phyloP scores from a whole-genome alignment of 1,140 invertebrate species.

The Drosophila persimilis region DNA sequence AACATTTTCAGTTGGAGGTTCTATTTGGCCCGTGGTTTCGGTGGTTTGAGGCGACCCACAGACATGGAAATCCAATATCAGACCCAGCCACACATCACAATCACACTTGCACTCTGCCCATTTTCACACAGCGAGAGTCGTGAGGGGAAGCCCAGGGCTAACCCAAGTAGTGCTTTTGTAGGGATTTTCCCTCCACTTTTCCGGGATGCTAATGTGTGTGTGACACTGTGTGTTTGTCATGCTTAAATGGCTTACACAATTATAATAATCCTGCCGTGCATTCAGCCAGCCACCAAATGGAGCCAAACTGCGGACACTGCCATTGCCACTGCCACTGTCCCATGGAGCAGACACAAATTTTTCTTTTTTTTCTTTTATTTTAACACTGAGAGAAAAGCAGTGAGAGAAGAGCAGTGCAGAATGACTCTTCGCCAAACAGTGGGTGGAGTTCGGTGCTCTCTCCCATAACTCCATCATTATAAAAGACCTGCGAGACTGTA shows the following conservation, averaged over 20 bases:
- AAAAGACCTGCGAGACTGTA: too few species aligned
- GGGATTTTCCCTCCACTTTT: conserved; percentile 11
- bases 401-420: too few species aligned
- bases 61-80: conserved; percentile 63
- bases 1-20: conserved; percentile 32
- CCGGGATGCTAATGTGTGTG: conserved; percentile 1
- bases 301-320: conserved; percentile 22
- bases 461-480: too few species aligned
- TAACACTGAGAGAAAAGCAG: conserved; percentile 29
- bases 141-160: not conserved
- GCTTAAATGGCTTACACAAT: conserved; percentile 68
- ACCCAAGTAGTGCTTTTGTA: not conserved
- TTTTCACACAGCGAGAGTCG: not conserved
- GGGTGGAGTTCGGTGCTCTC: too few species aligned
- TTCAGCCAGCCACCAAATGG: conserved; percentile 19
- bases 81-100: conserved; percentile 56
- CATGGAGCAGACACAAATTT: conserved; percentile 2
- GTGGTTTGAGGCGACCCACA: conserved; percentile 5
- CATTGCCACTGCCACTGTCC: not conserved
- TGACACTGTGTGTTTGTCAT: conserved; percentile 43
- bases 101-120: conserved; percentile 4
- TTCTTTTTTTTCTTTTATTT: not conserved
- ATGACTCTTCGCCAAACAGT: too few species aligned
- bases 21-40: conserved; percentile 26
- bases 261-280: conserved; percentile 53